Evolutionary conservation across 1,140 invertebrate species (phyloP).

Genomic region (Habropoda laboriosa): DNA sequence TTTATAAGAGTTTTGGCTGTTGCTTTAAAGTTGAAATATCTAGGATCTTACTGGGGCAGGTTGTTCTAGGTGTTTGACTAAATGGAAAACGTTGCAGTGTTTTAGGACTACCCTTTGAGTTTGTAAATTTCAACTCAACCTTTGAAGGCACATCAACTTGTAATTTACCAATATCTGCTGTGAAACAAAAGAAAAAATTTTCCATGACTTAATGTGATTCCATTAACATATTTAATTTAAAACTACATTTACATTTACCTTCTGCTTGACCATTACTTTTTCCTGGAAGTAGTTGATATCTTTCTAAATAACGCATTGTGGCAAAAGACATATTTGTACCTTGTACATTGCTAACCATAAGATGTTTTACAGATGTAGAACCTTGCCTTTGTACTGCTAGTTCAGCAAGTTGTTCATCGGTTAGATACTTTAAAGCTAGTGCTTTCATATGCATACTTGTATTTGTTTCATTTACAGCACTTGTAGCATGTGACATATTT

Average conservation of each 20-base stretch:
- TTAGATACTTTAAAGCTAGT: conserved; percentile 86
- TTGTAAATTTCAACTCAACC: conserved; percentile 29
- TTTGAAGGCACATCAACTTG: conserved; percentile 34
- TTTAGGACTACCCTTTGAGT: conserved; percentile 42
- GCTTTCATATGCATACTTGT: conserved; percentile 85
- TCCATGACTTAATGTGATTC: conserved; percentile 1
- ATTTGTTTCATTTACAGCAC: conserved; percentile 77
- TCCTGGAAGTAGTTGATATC: conserved; percentile 84
- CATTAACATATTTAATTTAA: neutral
- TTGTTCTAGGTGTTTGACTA: conserved; percentile 66
- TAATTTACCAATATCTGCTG: conserved; percentile 36
- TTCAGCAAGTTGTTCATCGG: conserved; percentile 81
- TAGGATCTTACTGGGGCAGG: conserved; percentile 83
- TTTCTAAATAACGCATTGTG: conserved; percentile 86
- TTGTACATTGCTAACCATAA: conserved; percentile 71
- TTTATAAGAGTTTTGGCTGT: conserved; percentile 85
- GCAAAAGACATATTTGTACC: conserved; percentile 84
- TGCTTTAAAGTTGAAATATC: conserved; percentile 85
- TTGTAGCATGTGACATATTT: conserved; percentile 68
- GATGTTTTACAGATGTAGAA: conserved; percentile 65
- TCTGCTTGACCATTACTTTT: conserved; percentile 57
- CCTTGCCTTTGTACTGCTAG: conserved; percentile 73
- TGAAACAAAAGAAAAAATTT: neutral
- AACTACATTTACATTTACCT: conserved; percentile 58
- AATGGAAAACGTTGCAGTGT: conserved; percentile 40